These are phyloP conservation scores for Tapirus indicus DNA, from an alignment of 2,797 vertebrate species.

Conservation along the genomic window DNA sequence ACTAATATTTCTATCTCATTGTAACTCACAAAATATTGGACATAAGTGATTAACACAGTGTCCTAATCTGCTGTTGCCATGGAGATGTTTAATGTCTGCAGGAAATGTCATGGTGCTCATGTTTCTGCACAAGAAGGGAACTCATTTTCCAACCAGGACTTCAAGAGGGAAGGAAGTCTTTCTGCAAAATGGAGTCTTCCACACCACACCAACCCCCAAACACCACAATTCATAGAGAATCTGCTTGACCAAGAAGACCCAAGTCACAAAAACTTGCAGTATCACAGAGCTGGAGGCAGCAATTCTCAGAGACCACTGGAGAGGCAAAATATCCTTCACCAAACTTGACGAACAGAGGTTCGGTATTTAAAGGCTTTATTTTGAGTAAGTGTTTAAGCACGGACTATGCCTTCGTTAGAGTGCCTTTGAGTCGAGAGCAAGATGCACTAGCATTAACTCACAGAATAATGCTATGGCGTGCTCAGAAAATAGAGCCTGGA, in stretches of 20 bases:
- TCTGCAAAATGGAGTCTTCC: background rate
- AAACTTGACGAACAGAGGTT: background rate
- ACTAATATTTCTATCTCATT: background rate
- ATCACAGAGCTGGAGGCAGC: background rate
- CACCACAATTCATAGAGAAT: background rate
- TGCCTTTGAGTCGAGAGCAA: background rate
- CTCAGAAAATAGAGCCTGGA: background rate
- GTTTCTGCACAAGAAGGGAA: background rate
- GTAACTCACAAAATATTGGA: slow-evolving; percentile 6
- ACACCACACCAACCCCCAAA: background rate
- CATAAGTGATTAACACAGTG: background rate
- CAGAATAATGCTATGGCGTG: background rate
- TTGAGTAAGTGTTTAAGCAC: background rate
- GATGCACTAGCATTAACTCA: background rate
- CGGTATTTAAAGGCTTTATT: background rate
- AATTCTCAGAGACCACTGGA: background rate
- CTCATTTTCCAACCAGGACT: background rate
- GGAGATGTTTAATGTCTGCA: slow-evolving; percentile 41
- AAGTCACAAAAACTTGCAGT: background rate
- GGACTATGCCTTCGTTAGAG: background rate
- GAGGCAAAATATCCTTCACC: background rate
- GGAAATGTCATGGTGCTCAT: background rate
- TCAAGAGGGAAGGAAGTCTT: background rate
- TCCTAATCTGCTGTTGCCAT: background rate
- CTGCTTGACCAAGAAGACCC: background rate